Evolutionary conservation across 2,888 invertebrate species (phyloP).

Genomic region (Lypha dubia): DNA sequence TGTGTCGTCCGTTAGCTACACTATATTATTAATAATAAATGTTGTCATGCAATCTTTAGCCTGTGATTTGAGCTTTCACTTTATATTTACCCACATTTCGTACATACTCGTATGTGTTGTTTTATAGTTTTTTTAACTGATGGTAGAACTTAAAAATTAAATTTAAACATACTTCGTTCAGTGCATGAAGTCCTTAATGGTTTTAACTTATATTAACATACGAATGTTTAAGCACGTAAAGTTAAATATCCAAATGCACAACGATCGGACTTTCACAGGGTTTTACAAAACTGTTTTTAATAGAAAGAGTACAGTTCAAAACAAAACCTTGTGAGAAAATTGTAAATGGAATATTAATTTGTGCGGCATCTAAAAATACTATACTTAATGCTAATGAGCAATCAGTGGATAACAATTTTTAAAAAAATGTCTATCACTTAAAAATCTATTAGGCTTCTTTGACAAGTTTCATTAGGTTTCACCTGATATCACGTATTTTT

Average conservation of each 20-base stretch:
- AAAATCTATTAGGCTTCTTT: no score
- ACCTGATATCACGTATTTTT: no score
- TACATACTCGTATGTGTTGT: neutral
- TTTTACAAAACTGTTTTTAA: neutral
- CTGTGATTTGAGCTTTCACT: neutral
- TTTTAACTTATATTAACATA: constrained; percentile 29
- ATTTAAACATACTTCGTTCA: constrained; percentile 56
- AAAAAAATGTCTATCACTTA: no score
- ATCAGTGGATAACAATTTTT: no score
- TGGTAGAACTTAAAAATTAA: constrained; percentile 45
- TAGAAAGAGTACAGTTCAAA: neutral
- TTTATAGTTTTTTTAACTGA: neutral
- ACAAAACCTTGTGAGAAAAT: no score
- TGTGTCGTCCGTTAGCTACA: no score
- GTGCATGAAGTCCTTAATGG: constrained; percentile 28
- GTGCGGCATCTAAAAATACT: no score
- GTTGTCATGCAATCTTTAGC: no score
- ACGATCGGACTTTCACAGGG: neutral
- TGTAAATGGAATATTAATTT: no score
- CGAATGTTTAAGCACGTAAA: constrained; percentile 17
- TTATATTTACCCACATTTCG: neutral
- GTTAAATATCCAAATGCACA: constrained; percentile 11
- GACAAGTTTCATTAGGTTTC: no score
- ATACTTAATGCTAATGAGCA: no score
- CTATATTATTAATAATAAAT: no score